Conservation (phyloP, 2,797 vertebrate species). For the Darevskia mixta region DNA sequence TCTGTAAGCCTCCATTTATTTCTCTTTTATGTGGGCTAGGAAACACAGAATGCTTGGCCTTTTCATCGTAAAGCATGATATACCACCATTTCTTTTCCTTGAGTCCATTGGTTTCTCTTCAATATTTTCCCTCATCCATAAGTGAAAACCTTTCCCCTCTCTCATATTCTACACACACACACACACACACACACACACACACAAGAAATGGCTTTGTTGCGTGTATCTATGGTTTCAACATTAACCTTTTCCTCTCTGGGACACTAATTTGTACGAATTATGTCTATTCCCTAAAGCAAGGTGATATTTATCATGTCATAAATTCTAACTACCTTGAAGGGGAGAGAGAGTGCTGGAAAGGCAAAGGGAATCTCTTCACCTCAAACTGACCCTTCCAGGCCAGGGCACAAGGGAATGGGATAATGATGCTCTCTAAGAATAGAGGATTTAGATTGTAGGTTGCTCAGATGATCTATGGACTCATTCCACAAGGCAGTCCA, state of each 20-base stretch:
- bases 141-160: neutral
- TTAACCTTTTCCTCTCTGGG: constrained; percentile 11
- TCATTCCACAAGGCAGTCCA: neutral
- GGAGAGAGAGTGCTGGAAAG: neutral
- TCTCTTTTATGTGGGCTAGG: neutral
- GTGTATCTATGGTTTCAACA: neutral
- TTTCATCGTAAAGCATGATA: neutral
- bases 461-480: neutral
- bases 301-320: neutral
- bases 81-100: neutral
- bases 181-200: neutral
- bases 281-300: neutral
- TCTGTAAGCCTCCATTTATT: neutral
- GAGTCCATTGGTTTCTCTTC: neutral
- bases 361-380: neutral
- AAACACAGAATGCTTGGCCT: neutral
- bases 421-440: neutral
- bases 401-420: neutral
- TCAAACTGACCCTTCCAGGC: neutral
- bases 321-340: neutral
- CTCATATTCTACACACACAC: neutral
- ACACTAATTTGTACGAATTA: neutral
- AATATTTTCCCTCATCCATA: accelerated
- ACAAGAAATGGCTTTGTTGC: neutral
- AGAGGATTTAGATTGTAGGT: neutral